phyloP scores from a whole-genome alignment of 2,888 invertebrate genomes.

The Sussaba pulchella region DNA sequence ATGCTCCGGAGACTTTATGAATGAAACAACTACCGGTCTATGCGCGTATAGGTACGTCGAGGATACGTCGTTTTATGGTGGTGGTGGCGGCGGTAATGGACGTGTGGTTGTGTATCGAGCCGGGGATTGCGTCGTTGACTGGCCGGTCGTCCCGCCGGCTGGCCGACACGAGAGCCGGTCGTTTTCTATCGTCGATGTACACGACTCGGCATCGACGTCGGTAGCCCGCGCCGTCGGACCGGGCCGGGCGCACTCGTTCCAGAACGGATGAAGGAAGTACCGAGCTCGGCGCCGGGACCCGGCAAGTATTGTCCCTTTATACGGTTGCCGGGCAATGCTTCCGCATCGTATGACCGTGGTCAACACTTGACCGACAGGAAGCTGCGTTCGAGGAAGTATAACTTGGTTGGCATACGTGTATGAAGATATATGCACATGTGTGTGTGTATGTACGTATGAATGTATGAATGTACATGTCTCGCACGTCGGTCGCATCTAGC shows the following conservation, averaged over 20 bases:
- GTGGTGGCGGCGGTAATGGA: conserved; percentile 33
- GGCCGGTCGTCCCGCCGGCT: conserved; percentile 35
- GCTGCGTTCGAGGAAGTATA: conserved; percentile 80
- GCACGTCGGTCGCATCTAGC: conserved; percentile 70
- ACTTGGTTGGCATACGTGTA: conserved; percentile 73
- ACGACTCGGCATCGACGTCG: conserved; percentile 11
- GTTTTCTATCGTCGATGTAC: too few relatives aligned
- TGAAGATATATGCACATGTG: conserved; percentile 13
- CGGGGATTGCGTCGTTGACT: conserved; percentile 48
- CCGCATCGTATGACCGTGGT: conserved; percentile 66
- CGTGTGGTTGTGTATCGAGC: conserved; percentile 29
- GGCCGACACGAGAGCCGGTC: conserved; percentile 40
- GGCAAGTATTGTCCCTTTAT: conserved; percentile 77
- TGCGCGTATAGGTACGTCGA: conserved; percentile 28
- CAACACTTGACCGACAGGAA: conserved; percentile 80
- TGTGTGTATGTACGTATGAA: conserved; percentile 15
- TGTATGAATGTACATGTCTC: too few relatives aligned
- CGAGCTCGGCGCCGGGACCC: conserved; percentile 58
- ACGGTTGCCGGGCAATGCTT: conserved; percentile 55
- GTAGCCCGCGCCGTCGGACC: conserved; percentile 12
- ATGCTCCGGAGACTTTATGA: conserved; percentile 78
- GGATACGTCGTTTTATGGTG: conserved; percentile 30
- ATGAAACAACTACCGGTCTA: conserved; percentile 77
- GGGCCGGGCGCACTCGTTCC: conserved; percentile 70
- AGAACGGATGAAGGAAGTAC: conserved; percentile 77